These are phyloP conservation scores for Troides aeacus DNA, from an alignment of 2,888 invertebrate species.

Conservation along the genomic window DNA sequence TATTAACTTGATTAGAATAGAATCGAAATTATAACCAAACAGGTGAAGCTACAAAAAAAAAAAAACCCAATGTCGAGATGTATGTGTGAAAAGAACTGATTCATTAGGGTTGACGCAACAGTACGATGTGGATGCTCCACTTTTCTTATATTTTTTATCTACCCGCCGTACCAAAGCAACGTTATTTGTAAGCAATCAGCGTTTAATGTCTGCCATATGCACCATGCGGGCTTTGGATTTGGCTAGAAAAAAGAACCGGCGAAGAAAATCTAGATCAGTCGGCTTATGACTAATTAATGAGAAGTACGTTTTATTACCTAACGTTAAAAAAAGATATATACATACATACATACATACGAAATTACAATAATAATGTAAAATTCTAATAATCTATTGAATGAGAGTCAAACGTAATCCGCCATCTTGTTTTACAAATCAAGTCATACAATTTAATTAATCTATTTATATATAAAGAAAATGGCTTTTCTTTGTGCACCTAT, in stretches of 20 bases:
- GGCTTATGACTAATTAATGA: background rate
- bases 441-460: too few relatives aligned
- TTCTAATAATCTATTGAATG: too few relatives aligned
- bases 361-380: too few relatives aligned
- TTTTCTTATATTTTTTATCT: constrained; percentile 23
- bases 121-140: constrained; percentile 7
- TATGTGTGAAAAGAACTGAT: constrained; percentile 2
- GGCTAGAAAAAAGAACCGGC: constrained; percentile 18
- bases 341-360: too few relatives aligned
- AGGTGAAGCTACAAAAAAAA: too few relatives aligned
- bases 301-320: background rate
- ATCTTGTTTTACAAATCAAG: too few relatives aligned
- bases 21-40: too few relatives aligned
- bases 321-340: too few relatives aligned
- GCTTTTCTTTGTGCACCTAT: too few relatives aligned
- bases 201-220: constrained; percentile 20
- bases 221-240: constrained; percentile 25
- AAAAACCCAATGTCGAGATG: background rate
- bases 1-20: too few relatives aligned
- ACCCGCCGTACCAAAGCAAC: constrained; percentile 25
- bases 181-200: constrained; percentile 31
- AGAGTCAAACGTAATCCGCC: too few relatives aligned
- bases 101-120: constrained; percentile 3
- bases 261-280: constrained; percentile 24
- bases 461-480: too few relatives aligned